Conservation (phyloP, 1,140 invertebrate species). For the Aleiodes sp. region DNA sequence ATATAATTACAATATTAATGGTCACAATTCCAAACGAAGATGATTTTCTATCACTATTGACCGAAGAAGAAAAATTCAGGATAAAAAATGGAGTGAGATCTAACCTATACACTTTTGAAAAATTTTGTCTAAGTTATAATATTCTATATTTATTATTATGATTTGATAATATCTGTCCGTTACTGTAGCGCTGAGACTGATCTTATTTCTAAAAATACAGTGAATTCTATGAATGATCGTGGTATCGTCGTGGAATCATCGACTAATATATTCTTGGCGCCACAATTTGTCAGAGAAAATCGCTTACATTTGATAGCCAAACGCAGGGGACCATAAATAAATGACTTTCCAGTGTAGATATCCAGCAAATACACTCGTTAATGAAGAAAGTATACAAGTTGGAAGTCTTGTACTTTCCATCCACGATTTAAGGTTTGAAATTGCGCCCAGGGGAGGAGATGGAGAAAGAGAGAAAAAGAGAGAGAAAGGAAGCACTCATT, state of each 20-base stretch:
- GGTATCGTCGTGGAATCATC: not conserved
- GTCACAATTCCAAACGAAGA: too few relatives aligned
- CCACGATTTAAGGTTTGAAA: conserved; percentile 7
- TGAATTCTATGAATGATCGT: not conserved
- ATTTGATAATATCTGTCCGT: too few relatives aligned
- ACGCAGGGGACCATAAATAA: not conserved
- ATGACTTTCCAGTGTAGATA: not conserved
- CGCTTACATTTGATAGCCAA: not conserved
- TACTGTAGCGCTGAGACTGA: too few relatives aligned
- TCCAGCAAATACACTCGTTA: not conserved
- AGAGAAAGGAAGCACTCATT: not conserved
- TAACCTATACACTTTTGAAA: too few relatives aligned
- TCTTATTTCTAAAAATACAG: too few relatives aligned
- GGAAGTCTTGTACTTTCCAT: not conserved
- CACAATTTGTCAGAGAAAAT: not conserved
- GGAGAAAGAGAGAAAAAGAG: too few relatives aligned
- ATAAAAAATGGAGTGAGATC: too few relatives aligned
- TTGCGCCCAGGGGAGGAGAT: conserved; percentile 4
- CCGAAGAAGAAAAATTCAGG: too few relatives aligned
- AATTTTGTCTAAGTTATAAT: too few relatives aligned
- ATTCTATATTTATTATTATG: too few relatives aligned
- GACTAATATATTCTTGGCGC: not conserved
- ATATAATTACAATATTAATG: too few relatives aligned
- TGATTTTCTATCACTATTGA: too few relatives aligned
- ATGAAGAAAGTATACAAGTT: conserved; percentile 8